Conservation (phyloP, 2,888 invertebrate genomes). For the Camponotus fellah region DNA sequence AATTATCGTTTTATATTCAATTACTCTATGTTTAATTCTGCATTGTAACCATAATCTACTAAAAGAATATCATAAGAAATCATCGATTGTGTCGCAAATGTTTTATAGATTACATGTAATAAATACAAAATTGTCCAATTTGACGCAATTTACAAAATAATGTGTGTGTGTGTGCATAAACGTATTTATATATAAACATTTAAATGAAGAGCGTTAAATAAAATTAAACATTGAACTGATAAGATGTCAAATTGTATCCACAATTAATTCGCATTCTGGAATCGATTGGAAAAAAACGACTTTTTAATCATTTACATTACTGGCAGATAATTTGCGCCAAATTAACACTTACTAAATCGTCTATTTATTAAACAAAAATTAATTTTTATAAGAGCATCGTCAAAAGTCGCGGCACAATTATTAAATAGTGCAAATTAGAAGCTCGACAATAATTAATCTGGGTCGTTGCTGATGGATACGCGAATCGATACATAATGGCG, state of each 20-base stretch:
- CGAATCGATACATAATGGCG: conserved; percentile 56
- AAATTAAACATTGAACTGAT: neutral
- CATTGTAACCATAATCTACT: neutral
- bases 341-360: neutral
- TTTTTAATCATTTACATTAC: neutral
- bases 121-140: neutral
- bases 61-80: conserved; percentile 24
- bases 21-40: neutral
- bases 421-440: conserved; percentile 57
- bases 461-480: conserved; percentile 39
- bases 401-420: conserved; percentile 1
- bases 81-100: conserved; percentile 21
- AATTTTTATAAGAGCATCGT: neutral
- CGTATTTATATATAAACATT: neutral
- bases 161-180: neutral
- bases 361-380: neutral
- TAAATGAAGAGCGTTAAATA: neutral
- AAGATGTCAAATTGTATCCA: neutral
- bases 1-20: conserved; percentile 28
- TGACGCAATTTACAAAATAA: neutral
- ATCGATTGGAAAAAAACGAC: neutral
- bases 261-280: conserved; percentile 2
- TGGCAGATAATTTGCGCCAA: neutral
- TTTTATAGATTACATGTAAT: neutral
- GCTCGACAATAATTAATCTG: conserved; percentile 64